Evolutionary conservation across 2,888 invertebrate genomes (phyloP).

Genomic region (Pediacus dermestoides): DNA sequence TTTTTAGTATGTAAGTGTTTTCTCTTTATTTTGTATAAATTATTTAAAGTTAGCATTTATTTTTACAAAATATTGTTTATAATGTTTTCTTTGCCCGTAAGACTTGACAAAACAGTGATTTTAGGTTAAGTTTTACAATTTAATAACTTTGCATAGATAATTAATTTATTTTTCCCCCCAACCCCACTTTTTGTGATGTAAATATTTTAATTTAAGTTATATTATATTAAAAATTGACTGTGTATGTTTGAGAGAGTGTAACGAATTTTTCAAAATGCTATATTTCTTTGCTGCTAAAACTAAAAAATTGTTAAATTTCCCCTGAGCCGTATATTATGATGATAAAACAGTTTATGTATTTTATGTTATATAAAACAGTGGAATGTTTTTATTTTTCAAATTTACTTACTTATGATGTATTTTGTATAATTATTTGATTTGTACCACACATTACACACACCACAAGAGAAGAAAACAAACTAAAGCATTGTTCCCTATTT

Average conservation of each 20-base stretch:
- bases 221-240: constrained; percentile 29
- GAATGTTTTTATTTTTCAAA: constrained; percentile 2
- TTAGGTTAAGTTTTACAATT: constrained; percentile 46
- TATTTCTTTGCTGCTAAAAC: no score
- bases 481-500: constrained; percentile 43
- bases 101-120: constrained; percentile 48
- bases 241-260: constrained; percentile 43
- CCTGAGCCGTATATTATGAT: no score
- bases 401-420: no score
- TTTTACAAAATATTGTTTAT: constrained; percentile 29
- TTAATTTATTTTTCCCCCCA: constrained; percentile 45
- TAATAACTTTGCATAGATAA: constrained; percentile 34
- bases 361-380: no score
- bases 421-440: no score
- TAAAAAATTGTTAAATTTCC: no score
- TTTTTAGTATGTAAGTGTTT: constrained; percentile 40
- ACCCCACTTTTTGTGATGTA: constrained; percentile 50
- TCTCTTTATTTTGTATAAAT: constrained; percentile 39
- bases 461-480: constrained; percentile 35
- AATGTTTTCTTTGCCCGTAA: constrained; percentile 42
- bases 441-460: constrained; percentile 3
- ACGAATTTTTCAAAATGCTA: no score
- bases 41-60: constrained; percentile 37
- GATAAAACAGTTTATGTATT: no score
- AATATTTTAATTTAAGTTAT: constrained; percentile 40